phyloP scores from a whole-genome alignment of 1,140 invertebrate species.

The Papilio dardanus region DNA sequence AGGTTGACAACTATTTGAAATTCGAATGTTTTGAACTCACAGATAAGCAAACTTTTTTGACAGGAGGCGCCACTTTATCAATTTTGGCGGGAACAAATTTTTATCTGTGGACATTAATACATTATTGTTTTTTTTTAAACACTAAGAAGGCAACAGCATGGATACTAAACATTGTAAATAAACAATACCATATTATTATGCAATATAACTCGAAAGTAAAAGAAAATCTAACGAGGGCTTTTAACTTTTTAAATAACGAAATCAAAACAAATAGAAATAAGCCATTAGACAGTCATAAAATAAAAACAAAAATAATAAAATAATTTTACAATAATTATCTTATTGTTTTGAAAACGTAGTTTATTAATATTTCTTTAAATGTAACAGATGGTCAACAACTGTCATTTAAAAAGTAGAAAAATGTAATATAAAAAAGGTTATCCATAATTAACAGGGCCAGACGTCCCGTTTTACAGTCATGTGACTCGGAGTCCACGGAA shows the following conservation, averaged over 20 bases:
- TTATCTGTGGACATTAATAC: constrained; percentile 7
- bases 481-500: too few relatives aligned
- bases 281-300: not conserved
- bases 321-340: not conserved
- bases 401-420: not conserved
- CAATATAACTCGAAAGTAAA: too few relatives aligned
- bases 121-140: not conserved
- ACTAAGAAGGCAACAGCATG: too few relatives aligned
- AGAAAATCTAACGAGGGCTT: too few relatives aligned
- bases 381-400: not conserved
- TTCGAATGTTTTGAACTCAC: not conserved
- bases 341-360: too few relatives aligned
- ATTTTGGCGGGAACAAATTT: constrained; percentile 27
- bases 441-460: too few relatives aligned
- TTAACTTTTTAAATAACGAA: too few relatives aligned
- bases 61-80: constrained; percentile 24
- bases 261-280: too few relatives aligned
- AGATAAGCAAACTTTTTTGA: constrained; percentile 28
- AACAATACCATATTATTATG: too few relatives aligned
- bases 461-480: too few relatives aligned
- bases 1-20: constrained; percentile 23
- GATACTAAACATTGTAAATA: too few relatives aligned
- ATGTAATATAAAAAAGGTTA: not conserved
- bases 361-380: not conserved
- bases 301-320: not conserved